phyloP scores from a whole-genome alignment of 2,797 vertebrate species.

The Syngnathus rostellatus region DNA sequence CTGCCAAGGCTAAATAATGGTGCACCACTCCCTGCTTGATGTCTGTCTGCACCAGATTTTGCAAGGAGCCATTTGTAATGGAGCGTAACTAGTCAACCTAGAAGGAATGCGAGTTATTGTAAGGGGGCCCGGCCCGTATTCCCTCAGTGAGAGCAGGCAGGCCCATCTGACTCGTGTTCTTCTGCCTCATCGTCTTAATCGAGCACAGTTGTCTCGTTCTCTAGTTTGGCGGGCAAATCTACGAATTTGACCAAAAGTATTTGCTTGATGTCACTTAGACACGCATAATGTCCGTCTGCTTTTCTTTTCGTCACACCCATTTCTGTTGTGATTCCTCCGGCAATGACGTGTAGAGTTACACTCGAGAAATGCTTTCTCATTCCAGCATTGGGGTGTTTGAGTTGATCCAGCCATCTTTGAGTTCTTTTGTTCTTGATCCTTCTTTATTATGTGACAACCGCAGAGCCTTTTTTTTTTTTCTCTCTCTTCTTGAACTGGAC shows the following conservation, averaged over 20 bases:
- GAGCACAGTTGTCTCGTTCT: background rate
- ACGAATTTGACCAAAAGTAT: background rate
- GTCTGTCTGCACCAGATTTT: background rate
- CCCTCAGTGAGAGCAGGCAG: slow-evolving; percentile 17
- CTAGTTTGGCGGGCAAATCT: background rate
- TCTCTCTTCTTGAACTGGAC: background rate
- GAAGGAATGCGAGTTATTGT: slow-evolving; percentile 48
- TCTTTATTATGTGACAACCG: background rate
- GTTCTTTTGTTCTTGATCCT: no score
- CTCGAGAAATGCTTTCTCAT: background rate
- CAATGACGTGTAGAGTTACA: background rate
- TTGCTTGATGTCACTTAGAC: background rate
- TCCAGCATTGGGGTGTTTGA: no score
- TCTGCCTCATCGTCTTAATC: background rate
- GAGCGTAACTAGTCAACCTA: slow-evolving; percentile 32
- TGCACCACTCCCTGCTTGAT: background rate
- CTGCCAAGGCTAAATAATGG: background rate
- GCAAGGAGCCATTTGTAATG: background rate
- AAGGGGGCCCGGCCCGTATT: slow-evolving; percentile 27
- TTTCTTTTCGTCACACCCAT: background rate
- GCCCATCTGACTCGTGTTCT: slow-evolving; percentile 16
- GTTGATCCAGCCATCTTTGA: background rate
- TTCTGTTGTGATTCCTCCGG: background rate
- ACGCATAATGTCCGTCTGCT: background rate
- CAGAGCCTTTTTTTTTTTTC: background rate